These are phyloP conservation scores for Gorsachius goisagi DNA, from an alignment of 2,113 vertebrate genomes.

Conservation along the genomic window DNA sequence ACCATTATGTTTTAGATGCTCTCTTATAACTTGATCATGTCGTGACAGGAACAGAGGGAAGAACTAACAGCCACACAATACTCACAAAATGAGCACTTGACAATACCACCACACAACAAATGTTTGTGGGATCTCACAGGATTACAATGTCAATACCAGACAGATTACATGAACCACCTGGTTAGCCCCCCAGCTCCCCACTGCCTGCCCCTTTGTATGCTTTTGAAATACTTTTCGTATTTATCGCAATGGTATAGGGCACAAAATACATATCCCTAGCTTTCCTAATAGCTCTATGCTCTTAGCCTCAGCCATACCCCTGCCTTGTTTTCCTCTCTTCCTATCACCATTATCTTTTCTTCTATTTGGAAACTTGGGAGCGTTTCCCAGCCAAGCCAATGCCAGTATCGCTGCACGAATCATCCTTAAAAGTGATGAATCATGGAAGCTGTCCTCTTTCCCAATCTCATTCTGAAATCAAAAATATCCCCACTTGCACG, in stretches of 20 bases:
- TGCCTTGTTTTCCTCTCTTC: background rate
- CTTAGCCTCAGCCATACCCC: background rate
- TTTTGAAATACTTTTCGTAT: background rate
- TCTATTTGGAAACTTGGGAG: background rate
- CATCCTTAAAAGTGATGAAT: background rate
- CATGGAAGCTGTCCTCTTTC: background rate
- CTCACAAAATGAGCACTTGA: constrained; percentile 13
- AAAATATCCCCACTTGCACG: accelerated
- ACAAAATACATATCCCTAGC: background rate
- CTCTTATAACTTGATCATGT: background rate
- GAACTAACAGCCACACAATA: background rate
- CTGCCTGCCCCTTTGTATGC: background rate
- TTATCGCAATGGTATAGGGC: background rate
- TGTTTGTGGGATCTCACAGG: background rate
- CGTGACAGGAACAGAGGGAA: constrained; percentile 19
- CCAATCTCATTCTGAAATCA: background rate
- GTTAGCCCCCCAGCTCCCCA: background rate
- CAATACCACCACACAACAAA: background rate
- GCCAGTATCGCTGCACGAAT: background rate
- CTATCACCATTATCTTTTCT: background rate
- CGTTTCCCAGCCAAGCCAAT: background rate
- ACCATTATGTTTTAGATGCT: constrained; percentile 19
- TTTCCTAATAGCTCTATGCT: background rate
- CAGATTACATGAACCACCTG: background rate
- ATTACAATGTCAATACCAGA: background rate